Conservation (phyloP, 92 coral and sea anemone genomes). For the Siderastrea siderea region DNA sequence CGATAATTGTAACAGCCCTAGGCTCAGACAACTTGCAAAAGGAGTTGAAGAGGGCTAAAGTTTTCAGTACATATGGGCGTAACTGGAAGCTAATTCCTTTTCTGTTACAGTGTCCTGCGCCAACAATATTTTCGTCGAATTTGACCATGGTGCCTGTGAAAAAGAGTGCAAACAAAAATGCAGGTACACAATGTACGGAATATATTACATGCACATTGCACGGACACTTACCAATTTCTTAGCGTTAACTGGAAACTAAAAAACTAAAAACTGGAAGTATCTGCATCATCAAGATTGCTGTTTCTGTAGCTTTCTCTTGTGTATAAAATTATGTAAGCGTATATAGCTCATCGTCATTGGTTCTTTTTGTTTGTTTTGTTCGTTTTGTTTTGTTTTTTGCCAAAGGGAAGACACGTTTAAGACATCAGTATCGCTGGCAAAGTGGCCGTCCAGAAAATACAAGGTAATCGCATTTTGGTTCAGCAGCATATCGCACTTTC, state of each 20-base stretch:
- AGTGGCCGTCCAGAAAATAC: constrained; percentile 27
- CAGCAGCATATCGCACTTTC: neutral
- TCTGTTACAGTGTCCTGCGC: neutral
- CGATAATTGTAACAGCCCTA: too few relatives aligned
- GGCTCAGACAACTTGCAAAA: too few relatives aligned
- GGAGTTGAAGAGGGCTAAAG: too few relatives aligned
- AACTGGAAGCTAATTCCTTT: neutral
- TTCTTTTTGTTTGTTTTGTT: neutral
- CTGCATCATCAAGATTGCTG: neutral
- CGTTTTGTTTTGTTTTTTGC: neutral
- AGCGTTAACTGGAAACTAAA: neutral
- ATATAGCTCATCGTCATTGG: neutral
- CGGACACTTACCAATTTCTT: too few relatives aligned
- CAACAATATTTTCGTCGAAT: neutral
- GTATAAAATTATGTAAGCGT: neutral
- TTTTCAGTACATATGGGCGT: too few relatives aligned
- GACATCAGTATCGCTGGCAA: constrained; percentile 21
- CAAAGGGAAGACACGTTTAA: constrained; percentile 11
- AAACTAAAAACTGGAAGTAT: too few relatives aligned
- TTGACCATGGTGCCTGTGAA: constrained; percentile 15
- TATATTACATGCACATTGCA: neutral
- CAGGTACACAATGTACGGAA: neutral
- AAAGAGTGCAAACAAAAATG: neutral
- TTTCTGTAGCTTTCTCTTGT: neutral
- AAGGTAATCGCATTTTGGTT: neutral